These are phyloP conservation scores for Halictus ligatus DNA, from an alignment of 2,888 invertebrate genomes.

Conservation along the genomic window DNA sequence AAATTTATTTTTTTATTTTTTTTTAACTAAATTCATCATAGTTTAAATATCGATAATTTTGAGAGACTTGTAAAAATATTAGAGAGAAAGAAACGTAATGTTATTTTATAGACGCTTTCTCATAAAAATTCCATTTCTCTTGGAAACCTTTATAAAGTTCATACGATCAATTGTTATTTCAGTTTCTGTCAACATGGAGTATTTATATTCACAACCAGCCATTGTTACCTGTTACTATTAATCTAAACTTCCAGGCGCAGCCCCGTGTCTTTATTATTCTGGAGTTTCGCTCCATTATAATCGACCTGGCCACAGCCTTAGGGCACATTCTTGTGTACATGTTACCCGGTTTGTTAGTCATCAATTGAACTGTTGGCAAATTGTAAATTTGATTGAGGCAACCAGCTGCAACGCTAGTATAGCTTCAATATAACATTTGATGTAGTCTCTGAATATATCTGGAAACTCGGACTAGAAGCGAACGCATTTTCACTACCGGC, in stretches of 20 bases:
- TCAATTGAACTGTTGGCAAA: slow-evolving; percentile 37
- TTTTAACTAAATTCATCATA: too few relatives aligned
- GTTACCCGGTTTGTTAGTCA: slow-evolving; percentile 32
- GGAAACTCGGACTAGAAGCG: background rate
- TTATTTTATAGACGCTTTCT: background rate
- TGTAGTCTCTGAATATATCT: background rate
- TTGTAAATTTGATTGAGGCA: slow-evolving; percentile 43
- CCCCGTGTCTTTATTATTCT: background rate
- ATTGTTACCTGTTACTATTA: background rate
- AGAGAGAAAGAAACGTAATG: background rate
- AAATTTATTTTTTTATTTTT: too few relatives aligned
- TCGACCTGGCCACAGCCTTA: background rate
- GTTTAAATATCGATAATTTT: background rate
- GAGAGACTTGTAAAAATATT: background rate
- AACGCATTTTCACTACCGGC: background rate
- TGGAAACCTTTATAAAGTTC: background rate
- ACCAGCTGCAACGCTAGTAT: background rate
- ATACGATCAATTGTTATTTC: background rate
- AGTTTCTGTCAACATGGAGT: background rate
- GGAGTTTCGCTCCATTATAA: background rate
- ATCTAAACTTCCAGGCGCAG: background rate
- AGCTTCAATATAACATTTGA: slow-evolving; percentile 12
- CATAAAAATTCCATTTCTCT: background rate
- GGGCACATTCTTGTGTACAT: background rate
- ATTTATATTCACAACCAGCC: background rate